Conservation (phyloP, 1,140 invertebrate genomes). For the Centruroides sculpturatus region DNA sequence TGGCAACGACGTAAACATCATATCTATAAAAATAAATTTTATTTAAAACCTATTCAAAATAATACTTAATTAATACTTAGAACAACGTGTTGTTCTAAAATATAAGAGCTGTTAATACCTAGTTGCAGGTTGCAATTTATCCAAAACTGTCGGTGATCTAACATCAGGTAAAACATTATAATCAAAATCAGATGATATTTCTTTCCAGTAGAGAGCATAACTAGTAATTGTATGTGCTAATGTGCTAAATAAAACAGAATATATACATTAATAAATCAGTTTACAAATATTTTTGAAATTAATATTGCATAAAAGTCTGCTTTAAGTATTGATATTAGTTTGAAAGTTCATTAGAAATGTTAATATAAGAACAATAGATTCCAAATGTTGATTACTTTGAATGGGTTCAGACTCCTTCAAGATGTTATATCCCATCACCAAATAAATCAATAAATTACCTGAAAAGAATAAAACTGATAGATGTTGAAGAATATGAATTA, state of each 20-base stretch:
- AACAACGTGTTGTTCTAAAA: too few relatives aligned
- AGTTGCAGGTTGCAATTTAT: slow-evolving; percentile 50
- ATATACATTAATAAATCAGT: neutral
- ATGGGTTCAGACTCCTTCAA: slow-evolving; percentile 4
- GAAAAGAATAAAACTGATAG: too few relatives aligned
- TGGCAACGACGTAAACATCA: slow-evolving; percentile 64
- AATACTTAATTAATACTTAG: too few relatives aligned
- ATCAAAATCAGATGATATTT: slow-evolving; percentile 28
- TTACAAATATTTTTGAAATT: neutral
- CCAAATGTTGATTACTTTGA: neutral
- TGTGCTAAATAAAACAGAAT: slow-evolving; percentile 8
- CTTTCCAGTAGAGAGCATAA: slow-evolving; percentile 51
- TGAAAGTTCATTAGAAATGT: neutral
- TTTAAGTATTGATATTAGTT: neutral
- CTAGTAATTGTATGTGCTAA: slow-evolving; percentile 51
- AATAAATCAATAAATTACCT: too few relatives aligned
- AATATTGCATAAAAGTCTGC: neutral
- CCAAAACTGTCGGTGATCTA: slow-evolving; percentile 51
- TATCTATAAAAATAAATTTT: slow-evolving; percentile 34
- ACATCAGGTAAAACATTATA: slow-evolving; percentile 21
- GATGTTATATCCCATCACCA: too few relatives aligned
- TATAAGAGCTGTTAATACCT: slow-evolving; percentile 14
- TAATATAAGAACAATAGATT: neutral
- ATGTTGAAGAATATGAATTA: neutral
- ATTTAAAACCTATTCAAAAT: neutral